Evolutionary conservation across 2,888 invertebrate species (phyloP), one percentile per base, ranked within the genome.

Genomic region (Scaptomyza caliginosa): DNA sequence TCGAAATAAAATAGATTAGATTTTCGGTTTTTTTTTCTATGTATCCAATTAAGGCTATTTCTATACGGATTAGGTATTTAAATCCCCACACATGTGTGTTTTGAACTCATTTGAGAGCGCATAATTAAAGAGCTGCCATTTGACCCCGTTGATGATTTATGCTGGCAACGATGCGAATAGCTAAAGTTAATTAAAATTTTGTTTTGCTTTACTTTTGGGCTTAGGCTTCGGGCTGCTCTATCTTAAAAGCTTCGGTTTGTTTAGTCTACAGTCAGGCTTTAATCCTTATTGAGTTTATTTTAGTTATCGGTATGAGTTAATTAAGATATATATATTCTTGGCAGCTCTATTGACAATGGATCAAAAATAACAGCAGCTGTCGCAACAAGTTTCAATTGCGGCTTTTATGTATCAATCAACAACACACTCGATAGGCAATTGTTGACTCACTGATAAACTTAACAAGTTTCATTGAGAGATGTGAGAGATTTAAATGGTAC

Each of bases 151-250:
- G 21, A 6, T 13, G 13, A 7, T 6, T 21, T 32, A 32, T 40
- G 56, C 26, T 67, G 60, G 46, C 59, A 72, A 38, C 36, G 2
- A 16, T 11, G 21, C 21, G 51, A 42, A 59, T 39, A 51, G 45
- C 59, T 36, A 57, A 83, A 81, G 78, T 81, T 83, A 83, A 83
- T 83, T 83, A 77, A 83, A 86, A 74, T 72, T 72, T 70, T 71
- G 68, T 80, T 82, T 77, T 46, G 58, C 40, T 77, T 86, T 78
- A 59, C 69, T 70, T 83, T 74, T 26, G 46, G 52, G 65, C 64
- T 62, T 64, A 62, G 39, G 58, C 60, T 67, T 51, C 54, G 59
- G 69, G 66, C 57, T 59, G 55, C 58, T 56, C 62, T 67, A 64
- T 26, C 64, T 48, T 32, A 28, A 38, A 38, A 64, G 49, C 57